Base-by-base conservation (phyloP, 2,113 vertebrate species). In the Mungos mungo region DNA sequence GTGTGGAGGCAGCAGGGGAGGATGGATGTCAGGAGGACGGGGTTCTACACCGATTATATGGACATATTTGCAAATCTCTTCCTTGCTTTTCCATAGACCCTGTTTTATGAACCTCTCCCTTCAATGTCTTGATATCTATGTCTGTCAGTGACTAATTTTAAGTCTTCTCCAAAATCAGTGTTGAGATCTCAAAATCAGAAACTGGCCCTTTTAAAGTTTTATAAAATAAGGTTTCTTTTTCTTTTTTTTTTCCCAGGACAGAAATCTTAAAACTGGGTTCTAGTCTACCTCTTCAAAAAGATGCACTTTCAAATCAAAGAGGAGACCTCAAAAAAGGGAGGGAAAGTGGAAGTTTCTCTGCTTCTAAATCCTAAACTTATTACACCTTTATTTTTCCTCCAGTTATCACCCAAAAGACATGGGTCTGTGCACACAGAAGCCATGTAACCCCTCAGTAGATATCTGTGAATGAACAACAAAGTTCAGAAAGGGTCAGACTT, bases 231-330 rank as follows among this genome's bases (percentile, higher is more conserved):
- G 7, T 18, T 72, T 96, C 12, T 52, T 72, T 52, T 72, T 96
- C 9, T 52, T 72, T 52, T 94, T 95, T 76, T 65, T 29, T 86
- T 88, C 69, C n/a, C 27, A 69, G 50, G 84, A 87, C 7, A 90
- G 38, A 23, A 95, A 47, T 63, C 74, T 90, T 80, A 87, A 93
- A 82, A 81, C 16, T 23, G 2, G 27, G 4, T 71, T 16, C 13
- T 71, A 68, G 12, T 68, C 14, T 25, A 57, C 68, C 18, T 93
- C 77, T 57, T 96, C 68, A 33, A 84, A 94, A 80, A 77, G 65
- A 84, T 31, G 13, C 27, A 57, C 2, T 45, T 19, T 7, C 3
- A 72, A 38, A 91, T 66, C n/a, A 14, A 86, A 89, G 14, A 54
- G 4, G 92, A 88, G 27, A 45, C 8, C 25, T 8, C 38, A 50